These are phyloP conservation scores for Ormyrus rosae DNA, from an alignment of 2,888 invertebrate species.

Conservation along the genomic window DNA sequence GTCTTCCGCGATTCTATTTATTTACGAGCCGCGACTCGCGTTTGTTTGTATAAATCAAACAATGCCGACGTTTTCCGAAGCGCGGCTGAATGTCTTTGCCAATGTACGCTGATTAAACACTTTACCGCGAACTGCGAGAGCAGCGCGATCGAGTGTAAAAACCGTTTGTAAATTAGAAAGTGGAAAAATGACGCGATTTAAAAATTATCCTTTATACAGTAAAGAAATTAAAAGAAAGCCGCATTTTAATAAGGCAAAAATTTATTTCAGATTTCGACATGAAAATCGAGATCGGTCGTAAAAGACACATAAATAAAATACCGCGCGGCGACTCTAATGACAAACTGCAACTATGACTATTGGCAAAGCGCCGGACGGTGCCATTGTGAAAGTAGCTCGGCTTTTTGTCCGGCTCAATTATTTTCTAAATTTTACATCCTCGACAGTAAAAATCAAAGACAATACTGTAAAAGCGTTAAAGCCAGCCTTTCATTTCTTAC, in stretches of 20 bases:
- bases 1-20: conserved; percentile 22
- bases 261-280: conserved; percentile 28
- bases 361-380: conserved; percentile 11
- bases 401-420: conserved; percentile 21
- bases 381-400: conserved; percentile 45
- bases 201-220: neutral
- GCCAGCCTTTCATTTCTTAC: conserved; percentile 2
- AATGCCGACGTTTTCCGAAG: conserved; percentile 16
- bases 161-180: conserved; percentile 3
- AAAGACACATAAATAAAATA: conserved; percentile 44
- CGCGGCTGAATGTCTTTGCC: conserved; percentile 13
- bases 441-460: conserved; percentile 22
- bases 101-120: no score
- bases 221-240: no score
- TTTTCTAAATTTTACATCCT: neutral
- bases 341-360: conserved; percentile 24
- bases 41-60: neutral
- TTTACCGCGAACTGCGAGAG: no score
- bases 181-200: neutral
- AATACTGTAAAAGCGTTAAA: conserved; percentile 18
- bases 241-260: no score
- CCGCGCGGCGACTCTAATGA: conserved; percentile 31
- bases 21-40: neutral
- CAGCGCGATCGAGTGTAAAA: neutral
- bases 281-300: conserved; percentile 42